Base-by-base conservation (phyloP, 2,797 vertebrate genomes). In the Peromyscus aztecus region DNA sequence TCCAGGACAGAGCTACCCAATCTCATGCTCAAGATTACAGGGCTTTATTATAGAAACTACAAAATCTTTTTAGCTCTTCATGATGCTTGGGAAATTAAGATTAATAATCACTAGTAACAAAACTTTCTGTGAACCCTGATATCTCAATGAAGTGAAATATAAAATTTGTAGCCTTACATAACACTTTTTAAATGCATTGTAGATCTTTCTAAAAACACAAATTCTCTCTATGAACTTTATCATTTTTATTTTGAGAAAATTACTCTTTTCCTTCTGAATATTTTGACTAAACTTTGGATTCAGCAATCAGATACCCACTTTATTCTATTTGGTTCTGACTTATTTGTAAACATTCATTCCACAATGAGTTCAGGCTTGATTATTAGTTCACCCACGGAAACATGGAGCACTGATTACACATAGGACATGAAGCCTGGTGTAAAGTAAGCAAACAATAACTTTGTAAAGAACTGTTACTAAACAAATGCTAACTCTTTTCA, bases 391-490 rank as follows among this genome's bases (percentile, higher is more conserved):
- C 40, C 57, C 29, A 76, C 24, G 88, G 67, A 85, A 89, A 55
- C 49, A 52, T 10, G 9, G n/a, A 37, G 3, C 29, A 81, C 10
- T 57, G 13, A 81, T 43, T 76, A 55, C 19, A 2, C 31, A 4
- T 49, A 78, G 46, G 31, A 67, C 34, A 63, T 46, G 43, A 34
- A 34, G 6, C 52, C 43, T 89, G 57, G 29, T 59, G 1, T 61
- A 90, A 27, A 95, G 46, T 16, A 78, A 19, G 37, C 80, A 92
- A 73, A 40, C 11, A 91, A 87, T 71, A 65, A 8, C 27, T 34
- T 90, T 91, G 78, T 14, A 90, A 91, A 85, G 78, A 97, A 59
- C 29, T 40, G 1, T 75, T 57, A 88, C 65, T 89, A 80, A 94
- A 90, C n/a, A 92, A 91, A 37, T 82, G 34, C 63, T 80, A 8